A percentile compares a stretch with the other conserved stretches of the same genome.
Conservation (phyloP, 2,113 vertebrate species). For the Mesoclemmys tuberculata region DNA sequence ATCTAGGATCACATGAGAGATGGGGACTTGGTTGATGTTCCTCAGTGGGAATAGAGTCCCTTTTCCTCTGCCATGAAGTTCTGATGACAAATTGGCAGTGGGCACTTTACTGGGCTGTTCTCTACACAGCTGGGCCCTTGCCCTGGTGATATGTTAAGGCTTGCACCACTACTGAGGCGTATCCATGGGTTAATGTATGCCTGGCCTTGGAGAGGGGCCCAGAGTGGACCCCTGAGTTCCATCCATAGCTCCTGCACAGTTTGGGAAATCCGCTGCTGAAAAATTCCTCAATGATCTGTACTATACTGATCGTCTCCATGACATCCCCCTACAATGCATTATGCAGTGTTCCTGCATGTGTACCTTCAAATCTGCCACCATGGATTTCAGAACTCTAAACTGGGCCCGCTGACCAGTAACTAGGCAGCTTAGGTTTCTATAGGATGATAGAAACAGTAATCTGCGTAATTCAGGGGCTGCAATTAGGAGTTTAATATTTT, state of each 20-base stretch:
- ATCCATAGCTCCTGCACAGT: not conserved
- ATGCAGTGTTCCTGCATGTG: not conserved
- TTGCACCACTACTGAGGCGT: not conserved
- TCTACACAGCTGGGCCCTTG: not conserved
- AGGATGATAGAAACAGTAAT: no score
- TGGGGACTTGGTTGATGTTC: not conserved
- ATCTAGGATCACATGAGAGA: not conserved
- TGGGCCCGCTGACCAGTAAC: not conserved
- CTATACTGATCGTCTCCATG: not conserved
- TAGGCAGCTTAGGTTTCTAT: not conserved
- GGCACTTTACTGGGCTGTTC: not conserved
- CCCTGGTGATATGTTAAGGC: not conserved
- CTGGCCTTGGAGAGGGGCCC: not conserved
- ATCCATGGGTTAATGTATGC: not conserved
- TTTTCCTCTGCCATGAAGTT: not conserved
- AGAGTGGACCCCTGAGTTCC: not conserved
- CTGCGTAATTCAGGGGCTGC: not conserved
- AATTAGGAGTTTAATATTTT: not conserved
- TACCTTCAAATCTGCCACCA: not conserved
- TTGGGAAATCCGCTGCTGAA: not conserved
- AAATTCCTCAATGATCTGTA: not conserved
- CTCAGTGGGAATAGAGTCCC: not conserved
- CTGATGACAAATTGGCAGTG: not conserved
- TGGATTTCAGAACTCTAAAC: not conserved
- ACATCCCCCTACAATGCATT: not conserved